Evolutionary conservation across 2,113 vertebrate species (phyloP).

Genomic region (Bungarus multicinctus): DNA sequence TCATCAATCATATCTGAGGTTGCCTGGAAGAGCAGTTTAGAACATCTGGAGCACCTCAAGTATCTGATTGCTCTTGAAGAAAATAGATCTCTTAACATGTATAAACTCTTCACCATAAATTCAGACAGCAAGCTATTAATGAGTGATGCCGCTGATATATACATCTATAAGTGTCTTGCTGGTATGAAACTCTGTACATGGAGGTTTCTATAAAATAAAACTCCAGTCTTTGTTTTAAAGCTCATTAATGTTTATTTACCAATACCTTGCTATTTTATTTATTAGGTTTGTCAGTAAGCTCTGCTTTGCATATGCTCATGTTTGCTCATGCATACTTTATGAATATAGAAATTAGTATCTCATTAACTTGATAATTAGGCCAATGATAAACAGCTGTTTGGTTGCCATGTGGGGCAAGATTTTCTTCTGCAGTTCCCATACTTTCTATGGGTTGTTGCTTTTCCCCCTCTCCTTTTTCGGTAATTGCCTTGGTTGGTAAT

Average conservation of each 20-base stretch:
- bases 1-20: neutral
- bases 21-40: neutral
- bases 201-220: slow-evolving; percentile 30
- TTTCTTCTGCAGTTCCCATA: slow-evolving; percentile 67
- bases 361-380: slow-evolving; percentile 92
- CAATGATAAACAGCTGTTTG: slow-evolving; percentile 88
- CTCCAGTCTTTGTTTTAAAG: slow-evolving; percentile 48
- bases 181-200: slow-evolving; percentile 8
- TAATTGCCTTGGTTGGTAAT: slow-evolving; percentile 38
- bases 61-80: neutral
- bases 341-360: slow-evolving; percentile 90
- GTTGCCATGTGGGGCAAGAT: slow-evolving; percentile 71
- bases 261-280: slow-evolving; percentile 80
- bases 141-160: slow-evolving; percentile 15
- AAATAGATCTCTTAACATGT: slow-evolving; percentile 9
- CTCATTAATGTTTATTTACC: slow-evolving; percentile 76
- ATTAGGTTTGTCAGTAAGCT: slow-evolving; percentile 81
- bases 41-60: neutral
- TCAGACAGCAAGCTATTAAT: slow-evolving; percentile 26
- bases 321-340: slow-evolving; percentile 84
- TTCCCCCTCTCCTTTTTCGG: neutral
- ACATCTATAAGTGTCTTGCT: slow-evolving; percentile 1
- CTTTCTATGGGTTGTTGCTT: slow-evolving; percentile 63
- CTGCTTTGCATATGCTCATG: slow-evolving; percentile 76
- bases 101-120: slow-evolving; percentile 22